Conservation (phyloP, 30 jellyfish, hydroid and myxozoan genomes). For the Aurelia aurita region DNA sequence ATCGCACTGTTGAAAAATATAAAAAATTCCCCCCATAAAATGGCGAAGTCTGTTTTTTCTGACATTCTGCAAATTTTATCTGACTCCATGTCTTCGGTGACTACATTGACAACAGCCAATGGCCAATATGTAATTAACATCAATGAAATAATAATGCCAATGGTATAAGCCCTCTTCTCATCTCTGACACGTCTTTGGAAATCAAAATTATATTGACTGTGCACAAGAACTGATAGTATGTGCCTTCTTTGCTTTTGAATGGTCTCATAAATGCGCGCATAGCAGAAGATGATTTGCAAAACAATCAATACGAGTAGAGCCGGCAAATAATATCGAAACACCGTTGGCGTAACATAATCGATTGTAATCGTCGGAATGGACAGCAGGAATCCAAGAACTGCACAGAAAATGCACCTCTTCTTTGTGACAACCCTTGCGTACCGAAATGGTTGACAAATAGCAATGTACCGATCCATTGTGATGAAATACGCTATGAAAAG, state of each 20-base stretch:
- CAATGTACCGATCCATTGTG: too few relatives aligned
- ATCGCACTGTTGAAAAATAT: conserved; percentile 14
- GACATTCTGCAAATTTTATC: background rate
- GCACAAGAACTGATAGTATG: background rate
- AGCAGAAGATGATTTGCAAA: background rate
- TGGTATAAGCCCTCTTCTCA: background rate
- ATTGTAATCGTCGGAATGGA: too few relatives aligned
- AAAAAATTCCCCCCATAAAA: background rate
- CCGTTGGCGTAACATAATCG: background rate
- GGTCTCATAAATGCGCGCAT: background rate
- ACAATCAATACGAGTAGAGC: background rate
- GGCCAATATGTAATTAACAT: conserved; percentile 5
- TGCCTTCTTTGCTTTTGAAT: background rate
- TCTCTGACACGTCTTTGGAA: background rate
- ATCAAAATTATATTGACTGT: background rate
- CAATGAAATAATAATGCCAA: conserved; percentile 1
- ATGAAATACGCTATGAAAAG: too few relatives aligned
- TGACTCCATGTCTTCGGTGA: background rate
- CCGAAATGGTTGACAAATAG: too few relatives aligned
- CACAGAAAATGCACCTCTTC: too few relatives aligned
- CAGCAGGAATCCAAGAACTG: too few relatives aligned
- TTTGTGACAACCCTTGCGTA: too few relatives aligned
- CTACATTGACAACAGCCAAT: background rate
- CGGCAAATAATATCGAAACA: background rate
- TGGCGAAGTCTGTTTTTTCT: background rate